Base-by-base conservation (phyloP, 2,888 invertebrate species). In the Thereva unica region DNA sequence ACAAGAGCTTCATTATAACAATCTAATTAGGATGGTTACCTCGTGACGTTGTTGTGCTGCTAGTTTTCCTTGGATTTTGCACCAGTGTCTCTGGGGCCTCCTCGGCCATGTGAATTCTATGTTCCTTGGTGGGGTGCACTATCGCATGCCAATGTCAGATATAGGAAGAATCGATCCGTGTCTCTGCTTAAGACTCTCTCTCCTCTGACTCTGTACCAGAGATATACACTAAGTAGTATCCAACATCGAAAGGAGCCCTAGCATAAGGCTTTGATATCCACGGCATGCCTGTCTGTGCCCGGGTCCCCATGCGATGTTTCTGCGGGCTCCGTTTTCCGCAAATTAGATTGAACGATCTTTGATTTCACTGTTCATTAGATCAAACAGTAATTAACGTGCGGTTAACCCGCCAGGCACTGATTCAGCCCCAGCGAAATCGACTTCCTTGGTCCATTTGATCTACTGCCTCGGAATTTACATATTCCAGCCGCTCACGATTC, bases 1-100 rank as follows among this genome's bases (percentile, higher is more conserved):
- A 73, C 71, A 71, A 71, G 73, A 68, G 72, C 71, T 72, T 73
- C 72, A 72, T 72, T 71, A 72, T 73, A 73, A 73, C 73, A 72
- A 73, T 73, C 73, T 73, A 72, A 73, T 72, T 73, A 73, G 70
- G 72, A 54, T 54, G 54, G 53, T 54, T 54, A 64, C 44, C 54
- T 64, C 53, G 64, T 54, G 64, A 54, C 44, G 64, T 53, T 54
- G 44, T 38, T 64, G 53, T 54, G 35, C 37, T 54, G 50, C 40
- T 61, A 41, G 49, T 41, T 10, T 50, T 37, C 50, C 38, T 55
- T 55, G 38, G 37, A 37, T 38, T 53, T 37, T 53, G 49, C 50
- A 45, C 35, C 35, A 41, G 38, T 41, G 10, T 61, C 41, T 50
- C 61, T 50, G 50, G 23, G 61, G 50, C 50, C 61, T n/a, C n/a